Conservation (phyloP, 2,888 invertebrate species). For the Chironomus riparius region DNA sequence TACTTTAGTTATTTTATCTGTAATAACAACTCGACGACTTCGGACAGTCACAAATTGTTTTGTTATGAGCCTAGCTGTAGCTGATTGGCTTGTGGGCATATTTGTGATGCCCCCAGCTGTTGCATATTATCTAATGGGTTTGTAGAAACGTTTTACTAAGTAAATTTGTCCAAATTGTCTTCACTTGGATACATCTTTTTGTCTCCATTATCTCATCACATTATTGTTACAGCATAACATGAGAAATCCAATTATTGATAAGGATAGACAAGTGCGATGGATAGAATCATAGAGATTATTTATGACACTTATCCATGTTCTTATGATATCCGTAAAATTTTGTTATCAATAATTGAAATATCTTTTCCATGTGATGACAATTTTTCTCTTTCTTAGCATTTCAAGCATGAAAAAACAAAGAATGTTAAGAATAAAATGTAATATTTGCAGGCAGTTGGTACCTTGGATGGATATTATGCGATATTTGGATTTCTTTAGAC, state of each 20-base stretch:
- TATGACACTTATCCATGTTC: not conserved
- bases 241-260: not conserved
- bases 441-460: constrained; percentile 63
- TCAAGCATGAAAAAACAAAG: not conserved
- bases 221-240: not conserved
- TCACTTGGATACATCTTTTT: too few species aligned
- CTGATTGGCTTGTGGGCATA: constrained; percentile 87
- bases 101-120: constrained; percentile 94
- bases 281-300: too few species aligned
- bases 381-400: too few species aligned
- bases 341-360: not conserved
- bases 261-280: too few species aligned
- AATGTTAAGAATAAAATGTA: not conserved
- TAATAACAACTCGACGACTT: constrained; percentile 74
- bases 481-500: constrained; percentile 89
- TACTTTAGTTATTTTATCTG: constrained; percentile 80
- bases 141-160: constrained; percentile 37
- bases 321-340: not conserved
- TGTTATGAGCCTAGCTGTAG: constrained; percentile 86
- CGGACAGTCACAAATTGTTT: constrained; percentile 93
- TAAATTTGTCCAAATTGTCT: too few species aligned
- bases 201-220: too few species aligned
- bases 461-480: constrained; percentile 78
- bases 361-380: not conserved
- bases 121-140: constrained; percentile 71